Evolutionary conservation across 2,113 vertebrate species (phyloP), one percentile per base, ranked within the genome.

Genomic region (Mustela lutreola): DNA sequence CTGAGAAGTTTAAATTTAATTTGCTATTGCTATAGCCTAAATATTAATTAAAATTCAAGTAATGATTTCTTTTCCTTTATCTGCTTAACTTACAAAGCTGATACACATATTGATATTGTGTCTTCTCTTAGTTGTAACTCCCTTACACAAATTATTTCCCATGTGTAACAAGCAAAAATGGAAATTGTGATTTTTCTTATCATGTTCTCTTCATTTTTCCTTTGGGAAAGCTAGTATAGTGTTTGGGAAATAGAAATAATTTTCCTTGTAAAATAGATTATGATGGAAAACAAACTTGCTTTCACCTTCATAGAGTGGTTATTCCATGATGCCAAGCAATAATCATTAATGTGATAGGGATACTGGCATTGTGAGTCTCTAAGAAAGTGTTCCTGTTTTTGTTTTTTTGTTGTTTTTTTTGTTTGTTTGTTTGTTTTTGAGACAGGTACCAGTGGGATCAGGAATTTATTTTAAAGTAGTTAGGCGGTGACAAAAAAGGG

Each of bases 131-230:
- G 7, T 87, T 78, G 1, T 56, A 58, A 4, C 24, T 70, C 16
- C 36, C 62, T 79, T 78, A 73, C 11, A 70, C 50, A 94, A 70
- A 63, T 91, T 36, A 62, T 76, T 50, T 95, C 91, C 71, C 33
- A 36, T 71, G 76, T 71, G 7, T 89, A 71, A 91, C 78, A 87
- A 94, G 39, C 80, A 60, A 92, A 97, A 95, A 79, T 82, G 56
- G 70, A 81, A 91, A 91, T 81, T 92, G 87, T 48, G 84, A 78
- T 42, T 85, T 18, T 28, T 92, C 5, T 87, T 92, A 91, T 89
- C 96, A 91, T 16, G 75, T 96, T 94, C 80, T 94, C 36, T 94
- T 84, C 15, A 48, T 60, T 83, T 95, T 83, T 95, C 63, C 15
- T 60, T 85, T 89, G 89, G 60, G 26, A 73, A 91, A 93, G 95